These are phyloP conservation scores for Microcebus griseorufus DNA, from an alignment of 2,113 vertebrate species.

Conservation along the genomic window DNA sequence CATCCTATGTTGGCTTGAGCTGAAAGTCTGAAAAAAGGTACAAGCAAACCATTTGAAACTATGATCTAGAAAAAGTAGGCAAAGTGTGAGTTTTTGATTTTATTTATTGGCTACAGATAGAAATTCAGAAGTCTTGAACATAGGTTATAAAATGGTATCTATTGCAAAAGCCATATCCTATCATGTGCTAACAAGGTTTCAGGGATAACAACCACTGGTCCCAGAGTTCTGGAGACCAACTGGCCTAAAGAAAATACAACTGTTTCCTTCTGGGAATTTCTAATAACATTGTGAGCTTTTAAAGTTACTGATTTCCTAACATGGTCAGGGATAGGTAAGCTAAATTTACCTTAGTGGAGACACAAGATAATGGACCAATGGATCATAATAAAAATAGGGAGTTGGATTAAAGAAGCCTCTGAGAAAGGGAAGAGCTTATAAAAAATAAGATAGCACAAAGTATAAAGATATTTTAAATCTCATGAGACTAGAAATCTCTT, in stretches of 20 bases:
- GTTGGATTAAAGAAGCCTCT: not conserved
- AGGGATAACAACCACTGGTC: not conserved
- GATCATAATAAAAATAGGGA: not conserved
- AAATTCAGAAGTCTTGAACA: not conserved
- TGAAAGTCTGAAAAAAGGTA: not conserved
- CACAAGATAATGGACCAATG: not conserved
- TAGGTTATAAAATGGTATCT: not conserved
- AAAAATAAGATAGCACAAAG: not conserved
- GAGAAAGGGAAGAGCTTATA: not conserved
- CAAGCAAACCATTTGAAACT: not conserved
- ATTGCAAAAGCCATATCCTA: not conserved
- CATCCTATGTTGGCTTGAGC: not conserved
- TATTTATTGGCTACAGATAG: not conserved
- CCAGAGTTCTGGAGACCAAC: not conserved
- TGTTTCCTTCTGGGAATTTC: not conserved
- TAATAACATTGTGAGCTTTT: not conserved
- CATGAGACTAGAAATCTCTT: not conserved
- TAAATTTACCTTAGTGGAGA: not conserved
- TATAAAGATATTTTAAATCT: not conserved
- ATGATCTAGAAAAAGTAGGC: not conserved
- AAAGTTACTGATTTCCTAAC: not conserved
- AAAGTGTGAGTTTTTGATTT: not conserved
- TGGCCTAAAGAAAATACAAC: not conserved
- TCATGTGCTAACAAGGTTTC: not conserved
- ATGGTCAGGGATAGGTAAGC: not conserved